phyloP scores from a whole-genome alignment of 2,113 vertebrate species.

The Rhinogobius similis region DNA sequence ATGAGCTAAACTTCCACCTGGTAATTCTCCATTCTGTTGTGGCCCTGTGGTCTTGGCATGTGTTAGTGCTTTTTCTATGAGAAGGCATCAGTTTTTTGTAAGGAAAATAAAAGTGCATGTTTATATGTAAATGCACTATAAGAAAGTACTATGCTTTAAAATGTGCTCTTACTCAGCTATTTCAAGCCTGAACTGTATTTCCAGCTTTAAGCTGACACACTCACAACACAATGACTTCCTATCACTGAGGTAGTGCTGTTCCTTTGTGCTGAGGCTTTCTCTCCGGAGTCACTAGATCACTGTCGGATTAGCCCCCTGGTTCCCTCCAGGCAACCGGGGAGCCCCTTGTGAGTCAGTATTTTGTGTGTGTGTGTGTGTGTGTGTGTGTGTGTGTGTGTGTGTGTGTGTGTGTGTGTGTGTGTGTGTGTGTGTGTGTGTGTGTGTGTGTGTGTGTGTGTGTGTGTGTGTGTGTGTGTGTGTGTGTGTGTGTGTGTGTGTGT shows the following conservation, averaged over 20 bases:
- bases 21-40: no score
- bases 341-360: conserved; percentile 55
- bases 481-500: conserved; percentile 17
- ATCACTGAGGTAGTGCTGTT: conserved; percentile 43
- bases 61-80: no score
- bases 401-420: conserved; percentile 27
- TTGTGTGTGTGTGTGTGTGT: conserved; percentile 20
- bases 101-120: not conserved
- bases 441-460: conserved; percentile 28
- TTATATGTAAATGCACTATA: not conserved
- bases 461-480: conserved; percentile 17
- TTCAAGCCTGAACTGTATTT: conserved; percentile 9
- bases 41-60: no score
- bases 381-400: conserved; percentile 8
- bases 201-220: conserved; percentile 1
- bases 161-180: not conserved
- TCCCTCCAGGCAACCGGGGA: conserved; percentile 66
- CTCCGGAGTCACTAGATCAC: conserved; percentile 72
- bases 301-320: conserved; percentile 69
- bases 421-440: conserved; percentile 28
- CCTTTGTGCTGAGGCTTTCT: conserved; percentile 44
- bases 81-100: no score
- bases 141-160: not conserved
- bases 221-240: conserved; percentile 18
- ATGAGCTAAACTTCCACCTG: no score